Evolutionary conservation across 2,888 invertebrate species (phyloP), one percentile per base, ranked within the genome.

Genomic region (Eubasilissa splendida): DNA sequence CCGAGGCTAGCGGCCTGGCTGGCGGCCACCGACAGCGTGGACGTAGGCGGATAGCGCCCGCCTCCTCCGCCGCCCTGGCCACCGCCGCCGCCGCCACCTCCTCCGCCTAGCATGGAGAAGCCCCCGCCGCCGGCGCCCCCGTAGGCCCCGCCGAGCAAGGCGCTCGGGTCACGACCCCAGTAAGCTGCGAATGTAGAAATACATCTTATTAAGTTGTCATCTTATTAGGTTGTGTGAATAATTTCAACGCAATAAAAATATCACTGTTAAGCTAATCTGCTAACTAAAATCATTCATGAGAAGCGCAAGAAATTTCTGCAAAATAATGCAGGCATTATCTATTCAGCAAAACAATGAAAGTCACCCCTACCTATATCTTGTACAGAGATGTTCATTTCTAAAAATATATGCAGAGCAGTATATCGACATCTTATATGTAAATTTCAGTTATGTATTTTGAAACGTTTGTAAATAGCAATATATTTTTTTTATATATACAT

Each of bases 1-100:
- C 96, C 95, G 86, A 96, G 91, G 86, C 95, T 95, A 77, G 96
- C 96, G 59, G 96, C 96, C 89, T 96, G 96, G 87, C 95, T 95
- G 84, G 96, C 96, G 76, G 96, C 96, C 85, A 95, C 96, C 84
- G 95, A 95, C 86, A 96, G 92, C 79, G 96, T 95, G 85, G 93
- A 93, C 84, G 93, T 93, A 85, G 92, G 92, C 53, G 85, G 90
- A 86, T 90, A 89, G 82, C 91, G 87, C 77, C 89, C 87, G 50
- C 84, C 77, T 84, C 90, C 89, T 86, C 90, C 89, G 78, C 90
- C 89, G 88, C 89, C 83, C 90, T 92, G 87, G 89, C 92, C 87
- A 89, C 92, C 88, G 88, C 89, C 82, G 88, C 89, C 85, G 89
- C 90, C 82, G 88, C 89, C 83, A 88, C 89, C 66, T 88, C 89